These are phyloP conservation scores for Sebastes oblongus DNA, from an alignment of 2,797 vertebrate genomes.

Conservation along the genomic window DNA sequence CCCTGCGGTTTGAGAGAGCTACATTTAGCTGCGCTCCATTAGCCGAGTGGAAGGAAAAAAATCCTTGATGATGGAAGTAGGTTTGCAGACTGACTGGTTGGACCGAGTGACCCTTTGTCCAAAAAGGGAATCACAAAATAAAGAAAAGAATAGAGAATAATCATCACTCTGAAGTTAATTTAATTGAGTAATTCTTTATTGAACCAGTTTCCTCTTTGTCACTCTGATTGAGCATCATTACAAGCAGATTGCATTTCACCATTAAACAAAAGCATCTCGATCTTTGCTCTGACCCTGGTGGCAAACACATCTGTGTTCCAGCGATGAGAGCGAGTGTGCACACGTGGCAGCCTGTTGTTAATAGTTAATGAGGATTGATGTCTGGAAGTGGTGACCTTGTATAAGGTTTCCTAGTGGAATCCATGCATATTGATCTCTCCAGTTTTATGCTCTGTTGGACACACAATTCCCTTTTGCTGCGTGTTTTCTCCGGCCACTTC, in stretches of 20 bases:
- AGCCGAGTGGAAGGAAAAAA: constrained; percentile 39
- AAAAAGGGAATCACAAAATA: constrained; percentile 19
- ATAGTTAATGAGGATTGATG: constrained; percentile 86
- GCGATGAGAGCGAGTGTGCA: constrained; percentile 20
- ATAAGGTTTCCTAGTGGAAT: constrained; percentile 80
- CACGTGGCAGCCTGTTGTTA: constrained; percentile 73
- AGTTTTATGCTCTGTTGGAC: constrained; percentile 74
- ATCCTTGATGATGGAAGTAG: constrained; percentile 52
- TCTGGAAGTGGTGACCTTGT: constrained; percentile 79
- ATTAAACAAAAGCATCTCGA: constrained; percentile 34
- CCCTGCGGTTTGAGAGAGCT: constrained; percentile 55
- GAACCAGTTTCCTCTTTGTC: background rate
- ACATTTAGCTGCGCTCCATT: constrained; percentile 74
- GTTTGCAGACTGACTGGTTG: constrained; percentile 27
- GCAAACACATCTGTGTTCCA: constrained; percentile 26
- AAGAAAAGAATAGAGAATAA: constrained; percentile 13
- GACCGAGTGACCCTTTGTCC: constrained; percentile 36
- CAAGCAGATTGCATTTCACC: constrained; percentile 3
- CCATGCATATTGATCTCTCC: constrained; percentile 76
- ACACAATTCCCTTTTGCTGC: constrained; percentile 47
- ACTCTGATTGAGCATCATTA: background rate
- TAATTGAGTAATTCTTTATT: constrained; percentile 11
- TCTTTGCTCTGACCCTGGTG: constrained; percentile 35
- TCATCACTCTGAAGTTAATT: constrained; percentile 1
- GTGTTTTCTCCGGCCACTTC: constrained; percentile 23